Base-by-base conservation (phyloP, 2,888 invertebrate genomes). In the Volucella inanis region DNA sequence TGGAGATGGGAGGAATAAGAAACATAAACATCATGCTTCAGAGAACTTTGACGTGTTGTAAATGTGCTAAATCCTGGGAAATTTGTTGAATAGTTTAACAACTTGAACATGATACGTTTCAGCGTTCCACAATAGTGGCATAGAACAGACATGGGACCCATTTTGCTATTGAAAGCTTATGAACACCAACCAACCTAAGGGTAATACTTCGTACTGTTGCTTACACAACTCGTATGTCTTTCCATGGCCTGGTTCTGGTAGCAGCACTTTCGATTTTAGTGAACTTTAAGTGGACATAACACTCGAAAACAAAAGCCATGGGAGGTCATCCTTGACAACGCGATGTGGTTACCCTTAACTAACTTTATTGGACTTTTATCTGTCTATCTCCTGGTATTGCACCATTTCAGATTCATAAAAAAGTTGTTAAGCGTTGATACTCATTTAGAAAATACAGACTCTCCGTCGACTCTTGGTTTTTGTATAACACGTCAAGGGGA, bases 31-130 rank as follows among this genome's bases (percentile, higher is more conserved):
- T 83, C 62, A 72, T 83, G 67, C 78, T 74, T 68, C 11, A 54
- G 61, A 62, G 61, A 62, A 78, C 55, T 62, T 78, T 83, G 72
- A 78, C 78, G 82, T 83, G 78, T 72, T 83, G 72, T 68, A 78
- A 77, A 77, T 77, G 82, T 78, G 82, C 67, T 54, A 83, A 78
- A 68, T 72, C 55, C 77, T 78, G 67, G 39, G 50, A 77, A 77
- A 77, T 77, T 77, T 68, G 77, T 62, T 57, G 62, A 78, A 83
- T 68, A 83, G 71, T 82, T 77, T 54, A 47, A 38, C 54, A 55
- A 71, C 54, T 65, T 77, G 68, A 59, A 38, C 50, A 72, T 71
- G 59, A 78, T 59, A 59, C 31, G 65, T 59, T 55, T 47, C 22
- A 15, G 59, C 43, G 22, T 39, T n/a, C 50, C 41, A 41, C 41